Evolutionary conservation across 2,113 vertebrate genomes (phyloP), one percentile per base, ranked within the genome.

Genomic region (Protobothrops flavoviridis): DNA sequence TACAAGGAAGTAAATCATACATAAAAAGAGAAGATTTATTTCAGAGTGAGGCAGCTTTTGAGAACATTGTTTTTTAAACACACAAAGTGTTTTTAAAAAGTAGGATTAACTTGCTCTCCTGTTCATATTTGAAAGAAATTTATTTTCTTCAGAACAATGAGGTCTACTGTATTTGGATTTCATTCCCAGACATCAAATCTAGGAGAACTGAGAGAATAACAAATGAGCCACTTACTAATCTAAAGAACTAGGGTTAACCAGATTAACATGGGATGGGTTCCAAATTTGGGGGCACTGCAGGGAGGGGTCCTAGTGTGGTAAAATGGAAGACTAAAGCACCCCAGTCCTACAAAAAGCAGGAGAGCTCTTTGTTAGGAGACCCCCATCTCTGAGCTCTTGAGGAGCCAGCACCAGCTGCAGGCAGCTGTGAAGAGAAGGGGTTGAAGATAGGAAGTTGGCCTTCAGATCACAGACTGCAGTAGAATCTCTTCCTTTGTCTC

Each of bases 401-500:
- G 87, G 50, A 74, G 12, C 91, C 92, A 92, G 92, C 50, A 87
- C 87, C 92, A 92, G 92, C 92, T 92, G 87, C 50, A 92, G 61
- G 92, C 61, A 92, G 87, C 87, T 92, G 87, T 52, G 74, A 87
- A 89, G 29, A 92, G 92, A 43, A 29, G 33, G 48, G 86, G 45
- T 20, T 87, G 91, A 61, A 7, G 50, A 6, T 21, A 50, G 61
- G 87, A 39, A 45, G 48, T 12, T 29, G 33, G 55, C 39, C 43
- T 59, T 45, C 91, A 21, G 91, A 48, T 33, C 39, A 7, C 81
- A 85, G 81, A 12, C 48, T 89, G 85, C 92, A 29, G 33, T 87
- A 81, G 92, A 81, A 89, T 92, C 55, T 81, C 74, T 92, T 92
- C 92, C 87, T 92, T 92, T 92, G 92, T 92, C 74, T 88, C 92